Base-by-base conservation (phyloP, 37 sponge, comb jelly and placozoan genomes). In the Oscarella lobularis region DNA sequence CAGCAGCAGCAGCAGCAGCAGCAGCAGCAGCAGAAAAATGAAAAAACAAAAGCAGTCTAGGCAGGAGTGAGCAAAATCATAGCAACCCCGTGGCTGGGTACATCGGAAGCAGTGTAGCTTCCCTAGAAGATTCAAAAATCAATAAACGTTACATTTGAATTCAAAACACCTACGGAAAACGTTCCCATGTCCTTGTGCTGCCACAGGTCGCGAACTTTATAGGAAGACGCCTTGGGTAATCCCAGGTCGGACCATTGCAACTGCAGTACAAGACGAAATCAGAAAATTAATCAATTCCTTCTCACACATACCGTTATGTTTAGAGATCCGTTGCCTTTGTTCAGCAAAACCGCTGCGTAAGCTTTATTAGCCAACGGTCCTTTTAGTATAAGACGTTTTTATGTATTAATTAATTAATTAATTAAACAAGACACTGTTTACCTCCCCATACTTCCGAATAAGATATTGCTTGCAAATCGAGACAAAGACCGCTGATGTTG, bases 101-200 rank as follows among this genome's bases (percentile, higher is more conserved):
- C n/a, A n/a, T n/a, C n/a, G n/a, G n/a, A n/a, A n/a, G n/a, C n/a
- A n/a, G n/a, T n/a, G n/a, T n/a, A n/a, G n/a, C n/a, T n/a, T n/a
- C n/a, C n/a, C n/a, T n/a, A n/a, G n/a, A n/a, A n/a, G n/a, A n/a
- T n/a, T n/a, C n/a, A n/a, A n/a, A n/a, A n/a, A n/a, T n/a, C n/a
- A n/a, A n/a, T n/a, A n/a, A n/a, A n/a, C n/a, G n/a, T n/a, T n/a
- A n/a, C n/a, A n/a, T n/a, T n/a, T n/a, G n/a, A n/a, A n/a, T n/a
- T n/a, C n/a, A n/a, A n/a, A n/a, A n/a, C n/a, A n/a, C n/a, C n/a
- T n/a, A n/a, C n/a, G n/a, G n/a, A n/a, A n/a, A n/a, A n/a, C n/a
- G n/a, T n/a, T 14, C 71, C 71, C 6, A 68, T 68, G 31, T 68
- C 71, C 31, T 68, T 68, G 31, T 68, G 6, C 71, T 68, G 29